Evolutionary conservation across 2,797 vertebrate genomes (phyloP), one percentile per base, ranked within the genome.

Genomic region (Capromys pilorides): DNA sequence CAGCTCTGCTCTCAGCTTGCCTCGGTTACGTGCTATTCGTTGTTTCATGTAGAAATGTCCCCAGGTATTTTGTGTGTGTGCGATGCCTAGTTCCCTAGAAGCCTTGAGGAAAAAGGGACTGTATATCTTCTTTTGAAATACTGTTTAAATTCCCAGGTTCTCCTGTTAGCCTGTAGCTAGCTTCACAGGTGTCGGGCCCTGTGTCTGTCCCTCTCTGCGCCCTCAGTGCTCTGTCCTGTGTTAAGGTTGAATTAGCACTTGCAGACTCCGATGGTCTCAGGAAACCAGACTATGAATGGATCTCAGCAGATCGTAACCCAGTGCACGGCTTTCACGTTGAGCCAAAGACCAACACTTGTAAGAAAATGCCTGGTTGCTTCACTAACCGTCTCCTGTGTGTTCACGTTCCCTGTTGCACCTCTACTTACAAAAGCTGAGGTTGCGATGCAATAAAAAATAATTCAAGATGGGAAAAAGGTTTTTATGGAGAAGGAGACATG

Each of bases 11-110:
- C 67, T 85, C 80, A 19, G 26, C 36, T 88, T 78, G 41, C 57
- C 26, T 86, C 66, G 64, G 3, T 78, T 57, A 75, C 69, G 36
- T 92, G 39, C 49, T 84, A 8, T 33, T 86, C 69, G 69, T 79
- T 69, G 8, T 92, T 86, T 88, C 95, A 82, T 57, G 9, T 62
- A 91, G 51, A 93, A 92, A 84, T 92, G 39, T 33, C 18, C 24
- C 75, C 36, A 57, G 54, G 16, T 86, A 3, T 19, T 45, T 33
- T 86, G 59, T 82, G 11, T 66, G 39, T 69, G 41, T 69, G 28
- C 41, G 54, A 51, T 71, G 19, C 21, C 41, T n/a, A 22, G 3
- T 79, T 95, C 61, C 59, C 19, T 49, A 71, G 13, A 51, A 28
- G 51, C 77, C 83, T 90, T 91, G 66, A 83, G 81, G 51, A 66